Base-by-base conservation (phyloP, 92 coral and sea anemone species). In the Palythoa heliodiscus region DNA sequence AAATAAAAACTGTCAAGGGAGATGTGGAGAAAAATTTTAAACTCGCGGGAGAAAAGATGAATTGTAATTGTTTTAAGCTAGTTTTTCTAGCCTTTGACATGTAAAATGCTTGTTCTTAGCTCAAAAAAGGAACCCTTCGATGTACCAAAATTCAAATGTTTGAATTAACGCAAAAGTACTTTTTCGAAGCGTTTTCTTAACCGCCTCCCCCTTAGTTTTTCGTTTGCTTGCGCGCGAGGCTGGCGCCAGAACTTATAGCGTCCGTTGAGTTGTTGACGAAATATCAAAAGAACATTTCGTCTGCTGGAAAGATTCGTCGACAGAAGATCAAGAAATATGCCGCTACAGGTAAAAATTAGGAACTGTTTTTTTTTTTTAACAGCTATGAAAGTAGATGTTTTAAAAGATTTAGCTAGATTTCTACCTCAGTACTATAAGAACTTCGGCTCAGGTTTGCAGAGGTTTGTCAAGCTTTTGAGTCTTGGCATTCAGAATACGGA, bases 241-340 rank as follows among this genome's bases (percentile, higher is more conserved):
- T 80, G 74, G 84, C 84, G 84, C 81, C 67, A 76, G 67, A 76
- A 52, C 52, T 25, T 25, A 60, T 5, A 48, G 82, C 84, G 84
- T 80, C 84, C 58, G 61, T 80, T 67, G 74, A 24, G 52, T 60
- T 80, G 58, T 64, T 58, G 83, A 69, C 48, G 73, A 69, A 73
- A 25, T 23, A 75, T 19, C 60, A 19, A 52, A 23, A 12, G 38
- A 23, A 22, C 60, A 75, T 22, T 23, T 25, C 8, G 40, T 67
- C 12, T 19, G 11, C 22, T 37, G 16, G 15, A 57, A 64, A 64
- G 60, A 2, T 43, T 75, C 12, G 61, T 75, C 20, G 43, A 23
- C 38, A 25, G 40, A 58, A 76, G 14, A 5, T 11, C 11, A 35
- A 17, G 52, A 47, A 80, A 66, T 13, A 80, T 80, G 84, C 84